phyloP scores from a whole-genome alignment of 2,888 invertebrate species.

The Mayetiola destructor region DNA sequence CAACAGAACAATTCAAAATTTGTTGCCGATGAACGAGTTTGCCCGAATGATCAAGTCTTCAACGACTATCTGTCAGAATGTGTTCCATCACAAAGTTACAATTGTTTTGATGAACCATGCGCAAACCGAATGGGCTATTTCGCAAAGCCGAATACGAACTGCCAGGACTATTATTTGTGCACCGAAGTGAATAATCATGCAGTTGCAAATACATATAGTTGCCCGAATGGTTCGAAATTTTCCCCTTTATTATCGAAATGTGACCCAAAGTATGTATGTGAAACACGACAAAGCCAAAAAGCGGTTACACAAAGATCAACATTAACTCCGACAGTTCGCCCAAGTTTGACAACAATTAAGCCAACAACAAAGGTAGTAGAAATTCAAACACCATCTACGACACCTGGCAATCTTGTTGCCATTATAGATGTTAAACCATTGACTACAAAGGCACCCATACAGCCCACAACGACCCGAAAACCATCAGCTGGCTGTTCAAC shows the following conservation, averaged over 20 bases:
- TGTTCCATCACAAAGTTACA: too few species aligned
- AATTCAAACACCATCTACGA: background rate
- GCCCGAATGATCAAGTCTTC: too few species aligned
- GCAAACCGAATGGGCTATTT: too few species aligned
- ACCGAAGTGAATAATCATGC: background rate
- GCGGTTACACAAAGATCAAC: background rate
- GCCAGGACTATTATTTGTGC: too few species aligned
- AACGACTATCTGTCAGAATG: too few species aligned
- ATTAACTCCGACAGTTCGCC: background rate
- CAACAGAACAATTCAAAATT: too few species aligned
- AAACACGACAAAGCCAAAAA: background rate
- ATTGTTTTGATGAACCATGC: too few species aligned
- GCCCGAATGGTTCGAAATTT: background rate
- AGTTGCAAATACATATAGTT: background rate
- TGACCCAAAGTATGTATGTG: background rate
- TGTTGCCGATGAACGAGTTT: too few species aligned
- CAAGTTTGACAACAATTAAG: too few species aligned
- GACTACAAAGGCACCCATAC: background rate
- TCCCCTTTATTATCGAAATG: background rate
- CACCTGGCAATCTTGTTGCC: background rate
- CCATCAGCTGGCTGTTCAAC: background rate
- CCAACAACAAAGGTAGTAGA: background rate
- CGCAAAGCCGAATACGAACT: too few species aligned
- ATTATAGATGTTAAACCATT: background rate
- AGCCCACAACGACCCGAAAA: background rate